Evolutionary conservation across 2,888 invertebrate species (phyloP), one percentile per base, ranked within the genome.

Genomic region (Amphipyra tragopoginis): DNA sequence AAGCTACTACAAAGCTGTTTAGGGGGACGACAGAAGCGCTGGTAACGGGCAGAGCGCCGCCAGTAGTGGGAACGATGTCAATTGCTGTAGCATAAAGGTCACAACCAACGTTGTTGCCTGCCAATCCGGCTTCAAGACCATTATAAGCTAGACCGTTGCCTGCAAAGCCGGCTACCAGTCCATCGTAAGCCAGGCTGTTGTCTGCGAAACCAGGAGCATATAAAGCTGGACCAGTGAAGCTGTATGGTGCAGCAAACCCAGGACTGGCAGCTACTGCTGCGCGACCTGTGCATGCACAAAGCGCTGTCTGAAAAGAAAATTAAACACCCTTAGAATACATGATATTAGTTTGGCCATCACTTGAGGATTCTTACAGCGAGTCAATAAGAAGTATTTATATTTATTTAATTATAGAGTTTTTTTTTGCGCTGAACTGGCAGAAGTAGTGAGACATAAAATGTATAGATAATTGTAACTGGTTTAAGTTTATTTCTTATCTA

Each of bases 11-110:
- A 1, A 74, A 14, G 15, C 63, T 63, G 5, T 33, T 51, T 9
- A 71, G 72, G 11, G 70, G 45, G 5, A 75, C 39, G 26, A 53
- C 15, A 13, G 77, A 72, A 3, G 47, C 42, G 10, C 71, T 77
- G 38, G 51, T 33, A 7, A 73, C 65, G 6, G 66, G 57, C 2
- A 77, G 47, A 3, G 45, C 54, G 5, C 71, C 77, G 1, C 73
- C 75, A 38, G 51, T 34, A 13, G 69, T 63, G 7, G 75, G 50
- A 7, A 51, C 56, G 14, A 63, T 40, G 13, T 65, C 65, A 7
- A 71, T 5, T 3, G 74, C 34, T 0, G 58, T 50, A 0, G 70
- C 60, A 8, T 58, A 58, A n/a, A 64, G 14, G 38, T 44, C 44
- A 11, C 26, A 29, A 21, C 13, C 29, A 8, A 55, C 29, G 9